phyloP scores from a whole-genome alignment of 2,888 invertebrate genomes.

The Disparrhopalites patrizii region DNA sequence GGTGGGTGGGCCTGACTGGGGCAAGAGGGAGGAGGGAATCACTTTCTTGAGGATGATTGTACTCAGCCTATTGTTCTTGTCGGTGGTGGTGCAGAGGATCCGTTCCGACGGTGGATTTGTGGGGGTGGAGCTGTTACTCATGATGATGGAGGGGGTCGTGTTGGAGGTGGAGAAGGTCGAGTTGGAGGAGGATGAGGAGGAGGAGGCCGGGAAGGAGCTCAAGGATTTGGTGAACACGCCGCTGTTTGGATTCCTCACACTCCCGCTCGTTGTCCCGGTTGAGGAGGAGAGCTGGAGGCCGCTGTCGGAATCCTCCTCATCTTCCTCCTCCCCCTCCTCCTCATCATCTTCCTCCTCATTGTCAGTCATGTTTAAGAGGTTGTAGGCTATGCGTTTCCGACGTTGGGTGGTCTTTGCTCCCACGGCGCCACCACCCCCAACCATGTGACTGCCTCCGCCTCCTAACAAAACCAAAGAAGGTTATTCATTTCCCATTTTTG shows the following conservation, averaged over 20 bases:
- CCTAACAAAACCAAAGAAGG: too few species aligned
- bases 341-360: slow-evolving; percentile 6
- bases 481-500: too few species aligned
- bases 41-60: neutral
- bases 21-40: too few species aligned
- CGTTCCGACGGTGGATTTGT: neutral
- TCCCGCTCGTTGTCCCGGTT: neutral
- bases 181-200: too few species aligned
- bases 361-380: slow-evolving; percentile 10
- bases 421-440: neutral
- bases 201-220: too few species aligned
- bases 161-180: too few species aligned
- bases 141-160: neutral
- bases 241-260: neutral
- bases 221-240: too few species aligned
- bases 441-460: neutral
- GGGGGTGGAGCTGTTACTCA: neutral
- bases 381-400: slow-evolving; percentile 5
- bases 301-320: slow-evolving; percentile 6
- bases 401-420: too few species aligned
- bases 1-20: too few species aligned
- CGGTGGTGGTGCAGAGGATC: neutral
- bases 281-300: slow-evolving; percentile 3
- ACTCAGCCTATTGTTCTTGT: neutral
- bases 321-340: too few species aligned